These are phyloP conservation scores for Caenorhabditis angaria DNA, from an alignment of 2,888 invertebrate species.

Conservation along the genomic window DNA sequence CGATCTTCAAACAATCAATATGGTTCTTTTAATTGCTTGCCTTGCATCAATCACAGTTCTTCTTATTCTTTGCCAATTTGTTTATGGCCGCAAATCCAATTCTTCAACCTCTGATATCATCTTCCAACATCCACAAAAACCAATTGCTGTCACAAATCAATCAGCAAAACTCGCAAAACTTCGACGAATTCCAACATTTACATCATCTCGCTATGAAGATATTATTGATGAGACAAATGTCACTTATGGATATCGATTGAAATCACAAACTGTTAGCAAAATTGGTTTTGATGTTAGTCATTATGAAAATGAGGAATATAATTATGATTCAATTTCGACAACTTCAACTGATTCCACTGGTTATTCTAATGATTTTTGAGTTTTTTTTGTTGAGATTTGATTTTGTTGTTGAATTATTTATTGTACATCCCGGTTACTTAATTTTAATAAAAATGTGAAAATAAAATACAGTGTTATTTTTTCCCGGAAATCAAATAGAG, in stretches of 20 bases:
- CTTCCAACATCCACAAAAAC: neutral
- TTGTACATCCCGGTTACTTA: neutral
- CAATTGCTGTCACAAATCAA: neutral
- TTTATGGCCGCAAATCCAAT: neutral
- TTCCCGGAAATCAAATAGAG: too few species aligned
- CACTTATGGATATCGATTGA: conserved; percentile 6
- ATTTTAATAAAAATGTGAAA: conserved; percentile 5
- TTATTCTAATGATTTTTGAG: conserved; percentile 3
- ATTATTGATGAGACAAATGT: neutral
- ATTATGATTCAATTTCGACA: neutral
- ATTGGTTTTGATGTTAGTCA: neutral
- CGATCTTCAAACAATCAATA: neutral
- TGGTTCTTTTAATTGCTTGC: neutral
- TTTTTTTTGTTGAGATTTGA: neutral
- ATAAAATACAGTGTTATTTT: too few species aligned
- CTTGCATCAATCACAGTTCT: neutral
- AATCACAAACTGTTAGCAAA: conserved; percentile 1
- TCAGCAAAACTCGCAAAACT: neutral
- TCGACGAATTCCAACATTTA: conserved; percentile 5
- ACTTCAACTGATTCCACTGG: neutral
- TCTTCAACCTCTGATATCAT: neutral
- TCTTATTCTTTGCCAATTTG: neutral
- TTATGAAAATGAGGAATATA: neutral
- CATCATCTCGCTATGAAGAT: neutral
- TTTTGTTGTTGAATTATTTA: neutral